phyloP scores from a whole-genome alignment of 2,113 vertebrate genomes.

The Sebastes schlegelii region DNA sequence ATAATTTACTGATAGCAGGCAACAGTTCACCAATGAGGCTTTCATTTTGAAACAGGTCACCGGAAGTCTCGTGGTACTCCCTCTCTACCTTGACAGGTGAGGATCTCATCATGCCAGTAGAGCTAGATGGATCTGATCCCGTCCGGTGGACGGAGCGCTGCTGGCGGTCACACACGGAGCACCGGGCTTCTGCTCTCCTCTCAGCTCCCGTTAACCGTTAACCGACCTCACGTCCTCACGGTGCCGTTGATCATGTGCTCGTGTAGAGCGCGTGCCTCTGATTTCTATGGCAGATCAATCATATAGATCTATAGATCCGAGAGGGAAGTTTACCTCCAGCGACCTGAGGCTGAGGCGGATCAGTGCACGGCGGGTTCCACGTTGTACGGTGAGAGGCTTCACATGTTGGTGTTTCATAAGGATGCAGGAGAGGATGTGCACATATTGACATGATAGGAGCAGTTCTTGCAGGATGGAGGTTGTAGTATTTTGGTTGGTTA shows the following conservation, averaged over 20 bases:
- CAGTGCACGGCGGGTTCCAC: neutral
- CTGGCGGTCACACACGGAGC: constrained; percentile 10
- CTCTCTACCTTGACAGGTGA: neutral
- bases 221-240: neutral
- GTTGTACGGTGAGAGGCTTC: constrained; percentile 43
- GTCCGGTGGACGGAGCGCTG: constrained; percentile 32
- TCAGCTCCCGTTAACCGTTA: neutral
- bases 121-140: constrained; percentile 11
- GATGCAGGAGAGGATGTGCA: neutral
- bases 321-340: constrained; percentile 62
- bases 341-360: constrained; percentile 46
- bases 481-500: neutral
- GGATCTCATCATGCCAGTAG: neutral
- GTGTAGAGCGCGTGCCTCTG: constrained; percentile 12
- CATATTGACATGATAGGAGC: neutral
- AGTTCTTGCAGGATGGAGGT: neutral
- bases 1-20: too few relatives aligned
- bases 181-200: neutral
- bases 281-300: constrained; percentile 11
- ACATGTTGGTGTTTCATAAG: neutral
- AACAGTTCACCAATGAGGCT: neutral
- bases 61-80: constrained; percentile 20
- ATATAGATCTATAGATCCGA: constrained; percentile 20
- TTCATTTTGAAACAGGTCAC: constrained; percentile 43
- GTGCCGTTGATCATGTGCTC: neutral